phyloP scores from a whole-genome alignment of 2,888 invertebrate species.

The Augiades crinisus region DNA sequence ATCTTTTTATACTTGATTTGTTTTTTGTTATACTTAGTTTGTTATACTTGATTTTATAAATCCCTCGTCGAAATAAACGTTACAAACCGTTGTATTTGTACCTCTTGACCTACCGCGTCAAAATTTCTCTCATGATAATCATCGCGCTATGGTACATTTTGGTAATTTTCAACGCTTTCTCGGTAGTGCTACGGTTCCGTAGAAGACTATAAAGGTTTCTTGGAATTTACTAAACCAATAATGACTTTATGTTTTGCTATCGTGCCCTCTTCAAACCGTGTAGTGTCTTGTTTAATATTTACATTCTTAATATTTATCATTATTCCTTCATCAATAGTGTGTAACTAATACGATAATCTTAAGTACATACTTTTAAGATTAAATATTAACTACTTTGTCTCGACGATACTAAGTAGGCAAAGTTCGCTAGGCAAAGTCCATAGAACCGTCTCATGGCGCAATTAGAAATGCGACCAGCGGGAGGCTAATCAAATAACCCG shows the following conservation, averaged over 20 bases:
- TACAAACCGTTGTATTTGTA: not conserved
- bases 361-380: no score
- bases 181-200: constrained; percentile 4
- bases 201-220: not conserved
- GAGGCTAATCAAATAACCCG: constrained; percentile 61
- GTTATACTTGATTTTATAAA: not conserved
- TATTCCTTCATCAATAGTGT: no score
- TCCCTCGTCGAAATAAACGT: not conserved
- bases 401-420: not conserved
- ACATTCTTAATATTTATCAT: no score
- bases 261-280: no score
- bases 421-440: not conserved
- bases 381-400: not conserved
- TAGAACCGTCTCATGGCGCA: not conserved
- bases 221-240: not conserved
- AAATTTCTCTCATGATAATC: constrained; percentile 11
- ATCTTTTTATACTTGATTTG: no score
- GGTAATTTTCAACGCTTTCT: constrained; percentile 18
- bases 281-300: no score
- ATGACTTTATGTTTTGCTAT: not conserved
- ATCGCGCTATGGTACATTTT: constrained; percentile 7
- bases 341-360: no score
- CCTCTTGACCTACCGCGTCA: constrained; percentile 12
- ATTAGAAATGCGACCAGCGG: constrained; percentile 35
- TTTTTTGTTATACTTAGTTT: not conserved